phyloP scores from a whole-genome alignment of 2,888 invertebrate species.

The Drosophila anomelani region DNA sequence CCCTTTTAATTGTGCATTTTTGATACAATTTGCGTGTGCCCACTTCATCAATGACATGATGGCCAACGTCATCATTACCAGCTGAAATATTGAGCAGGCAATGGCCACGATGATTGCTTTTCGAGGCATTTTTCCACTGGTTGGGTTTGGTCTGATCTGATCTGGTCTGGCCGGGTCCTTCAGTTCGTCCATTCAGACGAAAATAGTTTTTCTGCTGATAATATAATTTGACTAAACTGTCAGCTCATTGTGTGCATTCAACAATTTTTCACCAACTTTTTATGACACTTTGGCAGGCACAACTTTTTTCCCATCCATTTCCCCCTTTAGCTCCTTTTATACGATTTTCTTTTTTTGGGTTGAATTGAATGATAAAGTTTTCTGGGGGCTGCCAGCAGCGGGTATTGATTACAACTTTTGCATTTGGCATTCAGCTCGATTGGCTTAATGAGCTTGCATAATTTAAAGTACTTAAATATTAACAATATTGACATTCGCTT shows the following conservation, averaged over 20 bases:
- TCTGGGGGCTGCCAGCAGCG: neutral
- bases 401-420: conserved; percentile 47
- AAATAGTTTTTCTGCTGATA: conserved; percentile 48
- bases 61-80: conserved; percentile 25
- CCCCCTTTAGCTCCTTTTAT: neutral
- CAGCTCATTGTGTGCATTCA: conserved; percentile 48
- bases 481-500: conserved; percentile 42
- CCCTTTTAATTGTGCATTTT: conserved; percentile 54
- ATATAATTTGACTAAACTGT: conserved; percentile 53
- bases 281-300: conserved; percentile 45
- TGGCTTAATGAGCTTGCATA: conserved; percentile 58
- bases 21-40: conserved; percentile 43
- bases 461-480: conserved; percentile 52
- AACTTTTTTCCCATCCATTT: conserved; percentile 26
- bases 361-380: conserved; percentile 43
- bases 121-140: conserved; percentile 1
- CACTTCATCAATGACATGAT: conserved; percentile 29
- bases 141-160: neutral
- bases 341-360: neutral
- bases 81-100: conserved; percentile 28
- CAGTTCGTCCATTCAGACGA: neutral
- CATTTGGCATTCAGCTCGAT: conserved; percentile 49
- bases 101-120: conserved; percentile 8
- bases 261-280: conserved; percentile 41
- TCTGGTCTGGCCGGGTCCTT: neutral